Evolutionary conservation across 2,888 invertebrate genomes (phyloP).

Genomic region (Erebia epiphron): DNA sequence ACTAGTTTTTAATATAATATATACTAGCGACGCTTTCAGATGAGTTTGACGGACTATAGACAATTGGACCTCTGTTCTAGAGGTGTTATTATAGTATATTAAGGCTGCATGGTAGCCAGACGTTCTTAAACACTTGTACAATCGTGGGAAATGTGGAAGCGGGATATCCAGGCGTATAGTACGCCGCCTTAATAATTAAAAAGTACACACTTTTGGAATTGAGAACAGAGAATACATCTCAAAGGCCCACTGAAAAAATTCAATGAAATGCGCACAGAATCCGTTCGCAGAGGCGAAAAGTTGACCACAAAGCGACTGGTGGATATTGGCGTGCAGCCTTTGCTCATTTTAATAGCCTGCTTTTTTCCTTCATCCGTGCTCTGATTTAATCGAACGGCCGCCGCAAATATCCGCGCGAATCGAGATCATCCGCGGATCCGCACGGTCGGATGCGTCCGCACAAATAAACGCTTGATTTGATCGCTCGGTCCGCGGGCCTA

Average conservation of each 20-base stretch:
- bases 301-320: constrained; percentile 38
- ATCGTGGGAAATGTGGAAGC: too few species aligned
- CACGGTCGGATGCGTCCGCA: constrained; percentile 56
- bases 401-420: constrained; percentile 41
- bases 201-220: background rate
- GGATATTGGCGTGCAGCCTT: constrained; percentile 32
- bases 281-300: constrained; percentile 31
- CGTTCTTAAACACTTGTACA: too few species aligned
- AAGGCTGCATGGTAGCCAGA: too few species aligned
- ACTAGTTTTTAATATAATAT: too few species aligned
- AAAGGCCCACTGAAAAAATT: constrained; percentile 12
- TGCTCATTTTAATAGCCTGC: constrained; percentile 39
- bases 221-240: background rate
- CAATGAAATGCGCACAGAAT: constrained; percentile 23
- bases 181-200: background rate
- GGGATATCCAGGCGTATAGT: too few species aligned
- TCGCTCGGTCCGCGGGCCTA: constrained; percentile 48
- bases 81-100: too few species aligned
- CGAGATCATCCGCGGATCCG: constrained; percentile 42
- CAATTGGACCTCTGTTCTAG: too few species aligned
- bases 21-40: too few species aligned
- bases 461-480: constrained; percentile 73
- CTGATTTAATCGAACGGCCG: constrained; percentile 45
- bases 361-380: constrained; percentile 42
- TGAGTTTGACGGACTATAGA: too few species aligned